Base-by-base conservation (phyloP, 2,113 vertebrate species). In the Tauraco erythrolophus region DNA sequence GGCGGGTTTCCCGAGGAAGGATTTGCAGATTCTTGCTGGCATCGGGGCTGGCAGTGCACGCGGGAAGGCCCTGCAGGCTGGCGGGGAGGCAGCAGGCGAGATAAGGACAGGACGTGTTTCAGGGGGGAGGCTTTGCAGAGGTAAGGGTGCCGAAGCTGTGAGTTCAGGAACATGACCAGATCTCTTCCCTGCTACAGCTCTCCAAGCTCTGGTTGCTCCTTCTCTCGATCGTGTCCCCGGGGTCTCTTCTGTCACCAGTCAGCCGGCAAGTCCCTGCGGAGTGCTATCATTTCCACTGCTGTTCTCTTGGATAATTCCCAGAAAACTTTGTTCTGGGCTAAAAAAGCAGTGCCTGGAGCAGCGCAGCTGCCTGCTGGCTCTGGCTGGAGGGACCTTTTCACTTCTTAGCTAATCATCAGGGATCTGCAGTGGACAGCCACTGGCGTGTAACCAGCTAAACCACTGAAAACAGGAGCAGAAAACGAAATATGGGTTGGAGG, bases 1-100 rank as follows among this genome's bases (percentile, higher is more conserved):
- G 65, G 84, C 62, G 2, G 56, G 51, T 92, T 91, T 94, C 62
- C 77, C n/a, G 10, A 78, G 87, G 57, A 79, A 80, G 66, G 91
- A 74, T 94, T 91, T 97, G 72, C 60, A 93, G 86, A 57, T 89
- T 60, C 79, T 72, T 51, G 57, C 53, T 89, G 88, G 88, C 88
- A 91, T 82, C 16, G 10, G 51, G 71, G 87, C 62, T 79, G 62
- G 68, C 56, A 88, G 60, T 2, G 2, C 84, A 31, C 2, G 10
- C 0, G 9, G 77, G 48, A 81, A 88, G 64, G 43, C 61, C 65
- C 65, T 0, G 0, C 64, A 62, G 70, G 85, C 90, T 86, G 50
- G 56, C 2, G 4, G 71, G 88, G 43, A 83, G 62, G 64, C 88
- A 87, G 71, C 3, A 1, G 74, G 60, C 28, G 4, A 88, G 80